Conservation (phyloP, 1,140 invertebrate species). For the Drosophila subobscura region DNA sequence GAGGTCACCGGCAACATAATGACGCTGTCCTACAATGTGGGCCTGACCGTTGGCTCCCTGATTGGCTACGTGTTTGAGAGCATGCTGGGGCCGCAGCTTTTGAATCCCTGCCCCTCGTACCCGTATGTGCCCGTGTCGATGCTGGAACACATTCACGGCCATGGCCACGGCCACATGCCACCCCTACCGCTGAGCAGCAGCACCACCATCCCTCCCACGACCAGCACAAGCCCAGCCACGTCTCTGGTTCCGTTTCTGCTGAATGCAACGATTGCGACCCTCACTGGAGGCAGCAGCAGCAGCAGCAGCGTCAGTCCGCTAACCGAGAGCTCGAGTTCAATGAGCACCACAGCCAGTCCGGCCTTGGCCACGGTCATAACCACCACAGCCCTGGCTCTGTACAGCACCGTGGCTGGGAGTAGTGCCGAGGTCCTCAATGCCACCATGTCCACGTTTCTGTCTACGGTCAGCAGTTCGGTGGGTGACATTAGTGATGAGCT, state of each 20-base stretch:
- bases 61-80: conserved; percentile 92
- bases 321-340: conserved; percentile 40
- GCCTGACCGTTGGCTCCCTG: conserved; percentile 91
- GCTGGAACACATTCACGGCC: conserved; percentile 52
- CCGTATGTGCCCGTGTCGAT: conserved; percentile 61
- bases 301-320: conserved; percentile 25
- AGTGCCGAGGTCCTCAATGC: conserved; percentile 69
- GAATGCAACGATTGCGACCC: conserved; percentile 57
- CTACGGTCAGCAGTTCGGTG: conserved; percentile 65
- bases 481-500: conserved; percentile 72
- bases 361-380: conserved; percentile 69
- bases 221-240: conserved; percentile 31
- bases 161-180: conserved; percentile 43
- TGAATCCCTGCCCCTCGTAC: conserved; percentile 83
- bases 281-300: conserved; percentile 13
- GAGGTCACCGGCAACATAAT: conserved; percentile 95
- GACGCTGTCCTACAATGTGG: conserved; percentile 94
- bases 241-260: conserved; percentile 61
- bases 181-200: conserved; percentile 52
- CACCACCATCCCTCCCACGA: conserved; percentile 41
- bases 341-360: conserved; percentile 38
- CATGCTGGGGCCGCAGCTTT: conserved; percentile 87
- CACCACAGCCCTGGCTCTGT: conserved; percentile 65
- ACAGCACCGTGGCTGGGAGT: conserved; percentile 60
- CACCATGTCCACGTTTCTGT: conserved; percentile 61